Base-by-base conservation (phyloP, 2,888 invertebrate genomes). In the Tenthredo scrophulariae region DNA sequence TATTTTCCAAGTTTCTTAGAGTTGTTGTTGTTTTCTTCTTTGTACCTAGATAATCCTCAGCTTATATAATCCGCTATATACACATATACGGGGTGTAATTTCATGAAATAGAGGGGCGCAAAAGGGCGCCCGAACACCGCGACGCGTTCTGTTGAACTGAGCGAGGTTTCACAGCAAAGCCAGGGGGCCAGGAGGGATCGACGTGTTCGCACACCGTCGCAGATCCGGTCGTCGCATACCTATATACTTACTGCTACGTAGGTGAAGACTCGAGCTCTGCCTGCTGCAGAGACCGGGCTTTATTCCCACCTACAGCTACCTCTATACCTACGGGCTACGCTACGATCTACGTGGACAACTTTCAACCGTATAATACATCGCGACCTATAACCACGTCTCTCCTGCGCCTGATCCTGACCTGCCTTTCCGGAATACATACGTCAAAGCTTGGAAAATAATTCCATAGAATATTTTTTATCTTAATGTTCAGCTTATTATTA, bases 121-220 rank as follows among this genome's bases (percentile, higher is more conserved):
- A 77, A 86, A 84, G 82, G 50, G 74, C 79, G 70, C 88, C 90
- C 89, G 90, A 87, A 88, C 91, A 89, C 88, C 88, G 88, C 89
- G 90, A 90, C 91, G 90, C 89, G 90, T 90, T 89, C 89, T 89
- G 88, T 91, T 90, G 89, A 88, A 92, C 91, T 92, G 91, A 92
- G 89, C 83, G 83, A 54, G 54, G 54, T 83, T 46, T 67, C 65
- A 46, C 46, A 62, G 67, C 67, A 70, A 26, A 37, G 46, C 83
- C 67, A 67, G 83, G 83, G 46, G 67, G 83, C 83, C 67, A 67
- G 83, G 83, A 46, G 46, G 83, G 83, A 83, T 46, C 83, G 83
- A 65, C 67, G 67, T 83, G 83, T 46, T 70, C 46, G 67, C 80
- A 80, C 80, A 80, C 80, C 80, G 80, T 80, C 80, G 80, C 80